Evolutionary conservation across 2,113 vertebrate species (phyloP).

Genomic region (Lutjanus erythropterus): DNA sequence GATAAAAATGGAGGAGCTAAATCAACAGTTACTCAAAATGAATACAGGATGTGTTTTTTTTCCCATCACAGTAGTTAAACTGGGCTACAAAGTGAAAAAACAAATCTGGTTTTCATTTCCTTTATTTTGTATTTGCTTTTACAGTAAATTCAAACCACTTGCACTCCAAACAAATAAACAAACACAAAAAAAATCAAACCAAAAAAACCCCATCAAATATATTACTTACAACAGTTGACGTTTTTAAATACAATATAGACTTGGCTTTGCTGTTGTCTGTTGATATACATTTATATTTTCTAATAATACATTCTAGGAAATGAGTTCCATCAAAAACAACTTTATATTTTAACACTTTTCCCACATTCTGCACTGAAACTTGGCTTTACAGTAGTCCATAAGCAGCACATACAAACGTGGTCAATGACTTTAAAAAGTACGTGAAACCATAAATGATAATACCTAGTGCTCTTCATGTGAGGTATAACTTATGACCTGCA

Average conservation of each 20-base stretch:
- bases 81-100: neutral
- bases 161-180: constrained; percentile 23
- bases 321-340: constrained; percentile 7
- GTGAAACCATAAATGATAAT: constrained; percentile 22
- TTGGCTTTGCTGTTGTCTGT: neutral
- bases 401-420: constrained; percentile 19
- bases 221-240: neutral
- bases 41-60: too few relatives aligned
- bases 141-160: constrained; percentile 21
- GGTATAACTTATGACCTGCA: constrained; percentile 26
- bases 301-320: constrained; percentile 46
- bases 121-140: constrained; percentile 54
- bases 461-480: constrained; percentile 38
- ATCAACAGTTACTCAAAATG: too few relatives aligned
- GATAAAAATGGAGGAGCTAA: too few relatives aligned
- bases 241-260: constrained; percentile 27
- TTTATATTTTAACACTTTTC: neutral
- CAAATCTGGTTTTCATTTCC: neutral
- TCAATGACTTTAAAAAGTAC: constrained; percentile 10
- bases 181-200: too few relatives aligned
- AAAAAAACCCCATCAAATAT: constrained; percentile 38
- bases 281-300: neutral
- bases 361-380: constrained; percentile 8
- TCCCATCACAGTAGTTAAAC: too few relatives aligned
- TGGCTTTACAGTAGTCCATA: neutral